Evolutionary conservation across 2,797 vertebrate genomes (phyloP), one percentile per base, ranked within the genome.

Genomic region (Chromobotia macracanthus): DNA sequence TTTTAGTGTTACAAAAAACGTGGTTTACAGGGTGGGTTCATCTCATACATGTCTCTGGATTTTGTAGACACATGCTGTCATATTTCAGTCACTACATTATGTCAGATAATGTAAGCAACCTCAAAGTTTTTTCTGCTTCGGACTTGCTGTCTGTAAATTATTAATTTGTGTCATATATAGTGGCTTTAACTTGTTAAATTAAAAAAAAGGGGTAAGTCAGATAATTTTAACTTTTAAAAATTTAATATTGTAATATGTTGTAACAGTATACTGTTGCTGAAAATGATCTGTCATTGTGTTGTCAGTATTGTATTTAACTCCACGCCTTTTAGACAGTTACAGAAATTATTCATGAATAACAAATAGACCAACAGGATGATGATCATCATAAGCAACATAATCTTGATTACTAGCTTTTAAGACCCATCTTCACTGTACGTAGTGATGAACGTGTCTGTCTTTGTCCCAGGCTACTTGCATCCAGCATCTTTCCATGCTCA

Each of bases 401-500:
- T 23, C 38, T 19, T 48, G 50, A 66, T 75, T 75, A 16, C 18
- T 25, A 65, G 38, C 18, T 12, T 16, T 51, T 76, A 18, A 63
- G 15, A 63, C 21, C 41, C 31, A 35, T 53, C 46, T 2, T 2
- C 16, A 15, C 10, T 69, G 55, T 77, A 16, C 68, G 44, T 61
- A 63, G 23, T 68, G 53, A 77, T 35, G 38, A 2, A 25, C 1
- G 18, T 64, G 16, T 64, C 25, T 63, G 16, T 35, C 28, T 53
- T 18, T 55, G 18, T 77, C 21, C 23, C 48, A 38, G 61, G 28
- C 15, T 13, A 53, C 72, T 66, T 13, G 50, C 31, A n/a, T 66
- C 31, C 21, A 75, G 10, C 55, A 60, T 76, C 18, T 92, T 94
- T 93, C 94, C 92, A 91, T 92, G 12, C 15, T 51, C 86, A 87